Conservation (phyloP, 2,113 vertebrate species). For the Microcebus lehilahytsara region DNA sequence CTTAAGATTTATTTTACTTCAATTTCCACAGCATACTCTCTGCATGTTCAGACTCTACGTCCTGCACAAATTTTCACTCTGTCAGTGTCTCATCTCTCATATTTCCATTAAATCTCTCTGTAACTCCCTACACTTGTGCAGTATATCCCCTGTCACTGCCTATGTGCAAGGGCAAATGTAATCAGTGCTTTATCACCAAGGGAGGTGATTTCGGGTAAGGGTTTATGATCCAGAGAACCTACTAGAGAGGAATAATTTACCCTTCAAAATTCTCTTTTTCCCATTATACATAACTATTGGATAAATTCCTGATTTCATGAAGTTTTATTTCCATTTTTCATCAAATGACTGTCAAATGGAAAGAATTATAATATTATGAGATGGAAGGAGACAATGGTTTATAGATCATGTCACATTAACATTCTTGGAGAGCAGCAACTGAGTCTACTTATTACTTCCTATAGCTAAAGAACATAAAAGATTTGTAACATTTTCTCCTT, state of each 20-base stretch:
- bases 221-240: background rate
- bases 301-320: background rate
- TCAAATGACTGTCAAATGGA: conserved; percentile 14
- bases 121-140: background rate
- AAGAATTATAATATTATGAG: background rate
- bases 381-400: conserved; percentile 34
- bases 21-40: background rate
- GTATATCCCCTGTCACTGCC: background rate
- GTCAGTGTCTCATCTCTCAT: background rate
- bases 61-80: background rate
- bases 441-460: background rate
- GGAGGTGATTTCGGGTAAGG: background rate
- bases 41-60: background rate
- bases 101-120: background rate
- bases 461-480: background rate
- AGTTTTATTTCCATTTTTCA: conserved; percentile 44
- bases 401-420: conserved; percentile 25
- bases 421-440: background rate
- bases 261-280: background rate
- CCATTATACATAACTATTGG: background rate
- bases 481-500: background rate
- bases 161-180: background rate
- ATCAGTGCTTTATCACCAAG: background rate
- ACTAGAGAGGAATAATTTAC: background rate
- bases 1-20: conserved; percentile 55